Base-by-base conservation (phyloP, 2,797 vertebrate species). In the Epinephelus malabaricus region DNA sequence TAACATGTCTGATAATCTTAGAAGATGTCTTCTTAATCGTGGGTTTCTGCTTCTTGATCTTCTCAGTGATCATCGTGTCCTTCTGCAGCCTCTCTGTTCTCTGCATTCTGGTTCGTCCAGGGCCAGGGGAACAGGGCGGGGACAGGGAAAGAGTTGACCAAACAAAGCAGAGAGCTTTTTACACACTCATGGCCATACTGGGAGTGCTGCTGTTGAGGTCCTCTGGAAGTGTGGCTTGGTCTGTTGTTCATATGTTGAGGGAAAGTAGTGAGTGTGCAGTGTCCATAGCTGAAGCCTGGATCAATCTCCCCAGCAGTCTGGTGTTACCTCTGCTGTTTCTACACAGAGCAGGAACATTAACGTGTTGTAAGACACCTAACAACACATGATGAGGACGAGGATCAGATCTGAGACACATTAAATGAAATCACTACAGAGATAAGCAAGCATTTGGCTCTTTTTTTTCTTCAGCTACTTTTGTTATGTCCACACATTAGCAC, bases 51-150 rank as follows among this genome's bases (percentile, higher is more conserved):
- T 0, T 70, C 0, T 1, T 68, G 0, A 2, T 49, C 10, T 0
- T 10, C 1, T 50, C 14, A 11, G 0, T 80, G 6, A 0, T 27
- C 0, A 1, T 38, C 7, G 6, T 76, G 12, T 34, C 11, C 0
- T 87, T 78, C 56, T 89, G 78, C 73, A 83, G 78, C 58, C 0
- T 79, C 2, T 74, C 78, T 10, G 75, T 85, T 23, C 67, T 90
- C 25, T 9, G 11, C 2, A 38, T 49, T 60, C 78, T 90, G 71
- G 43, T 62, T 3, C 69, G 40, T 69, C 76, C 80, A 8, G 66
- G 79, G 7, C 87, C 87, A 4, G 85, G 80, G 1, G 43, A 81
- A 38, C 38, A 25, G 2, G n/a, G 53, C 0, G 4, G 50, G 18
- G 23, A 14, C 5, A 51, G 43, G 30, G 14, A 50, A 1, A 43